These are phyloP conservation scores for Tetranychus cinnabarinus DNA, from an alignment of 1,140 invertebrate species.

Conservation along the genomic window DNA sequence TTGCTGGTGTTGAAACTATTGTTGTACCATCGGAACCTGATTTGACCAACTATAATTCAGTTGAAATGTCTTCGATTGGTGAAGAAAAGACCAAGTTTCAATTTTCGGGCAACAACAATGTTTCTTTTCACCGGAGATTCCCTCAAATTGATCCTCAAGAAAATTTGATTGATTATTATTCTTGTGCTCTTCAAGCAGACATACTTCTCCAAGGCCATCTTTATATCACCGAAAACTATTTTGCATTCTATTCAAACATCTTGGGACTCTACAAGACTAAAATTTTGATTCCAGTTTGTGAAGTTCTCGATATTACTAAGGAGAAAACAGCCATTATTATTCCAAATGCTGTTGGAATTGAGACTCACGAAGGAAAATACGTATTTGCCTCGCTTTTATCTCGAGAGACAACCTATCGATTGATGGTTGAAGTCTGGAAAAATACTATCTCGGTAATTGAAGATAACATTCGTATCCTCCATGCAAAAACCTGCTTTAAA, in stretches of 20 bases:
- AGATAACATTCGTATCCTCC: not conserved
- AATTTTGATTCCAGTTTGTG: conserved; percentile 48
- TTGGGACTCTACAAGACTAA: conserved; percentile 55
- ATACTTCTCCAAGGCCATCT: conserved; percentile 70
- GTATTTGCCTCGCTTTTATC: conserved; percentile 70
- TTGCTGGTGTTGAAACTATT: too few relatives aligned
- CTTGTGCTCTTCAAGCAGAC: conserved; percentile 67
- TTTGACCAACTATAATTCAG: too few relatives aligned
- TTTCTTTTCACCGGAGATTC: too few relatives aligned
- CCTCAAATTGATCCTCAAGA: too few relatives aligned
- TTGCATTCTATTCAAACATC: conserved; percentile 84
- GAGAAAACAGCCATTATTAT: conserved; percentile 56
- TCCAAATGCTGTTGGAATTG: conserved; percentile 68
- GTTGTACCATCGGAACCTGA: too few relatives aligned
- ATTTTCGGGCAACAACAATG: too few relatives aligned
- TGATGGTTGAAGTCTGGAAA: conserved; percentile 51
- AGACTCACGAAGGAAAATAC: conserved; percentile 55
- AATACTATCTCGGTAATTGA: not conserved
- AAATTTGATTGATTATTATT: conserved; percentile 32
- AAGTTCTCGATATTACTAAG: conserved; percentile 59
- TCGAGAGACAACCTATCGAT: conserved; percentile 53
- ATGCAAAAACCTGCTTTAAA: not conserved
- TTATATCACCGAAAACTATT: conserved; percentile 75
- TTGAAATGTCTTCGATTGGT: too few relatives aligned
- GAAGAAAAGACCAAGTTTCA: too few relatives aligned